Conservation (phyloP, 2,888 invertebrate species). For the Hirtodrosophila duncani region DNA sequence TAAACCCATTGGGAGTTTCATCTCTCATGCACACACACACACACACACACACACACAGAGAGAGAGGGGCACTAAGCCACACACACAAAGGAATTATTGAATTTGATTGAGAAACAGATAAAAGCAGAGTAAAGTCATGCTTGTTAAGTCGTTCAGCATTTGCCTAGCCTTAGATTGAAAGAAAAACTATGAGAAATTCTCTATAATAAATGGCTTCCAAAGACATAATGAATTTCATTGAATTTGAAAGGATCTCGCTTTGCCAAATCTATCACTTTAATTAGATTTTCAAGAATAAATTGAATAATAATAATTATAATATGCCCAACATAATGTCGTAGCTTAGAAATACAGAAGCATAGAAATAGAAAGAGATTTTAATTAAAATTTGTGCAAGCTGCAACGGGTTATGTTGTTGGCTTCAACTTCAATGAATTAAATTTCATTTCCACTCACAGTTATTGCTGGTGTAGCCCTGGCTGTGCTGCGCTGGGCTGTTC, state of each 20-base stretch:
- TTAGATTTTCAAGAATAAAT: slow-evolving; percentile 43
- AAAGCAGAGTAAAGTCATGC: slow-evolving; percentile 18
- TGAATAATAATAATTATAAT: slow-evolving; percentile 53
- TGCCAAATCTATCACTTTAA: slow-evolving; percentile 63
- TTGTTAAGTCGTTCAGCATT: slow-evolving; percentile 45
- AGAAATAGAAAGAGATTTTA: slow-evolving; percentile 66
- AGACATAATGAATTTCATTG: slow-evolving; percentile 49
- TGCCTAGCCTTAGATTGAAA: slow-evolving; percentile 33
- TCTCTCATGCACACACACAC: not conserved
- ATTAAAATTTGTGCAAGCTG: slow-evolving; percentile 68
- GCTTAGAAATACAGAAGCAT: slow-evolving; percentile 43
- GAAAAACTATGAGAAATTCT: slow-evolving; percentile 14
- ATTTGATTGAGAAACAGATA: slow-evolving; percentile 16
- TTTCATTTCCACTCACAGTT: slow-evolving; percentile 54
- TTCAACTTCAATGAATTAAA: slow-evolving; percentile 67
- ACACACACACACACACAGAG: not conserved
- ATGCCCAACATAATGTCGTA: slow-evolving; percentile 42
- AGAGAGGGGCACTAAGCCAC: not conserved
- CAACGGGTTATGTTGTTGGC: slow-evolving; percentile 48
- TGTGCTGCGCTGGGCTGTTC: slow-evolving; percentile 25
- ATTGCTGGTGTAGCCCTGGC: slow-evolving; percentile 4
- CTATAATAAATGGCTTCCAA: slow-evolving; percentile 48
- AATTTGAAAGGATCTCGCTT: slow-evolving; percentile 22
- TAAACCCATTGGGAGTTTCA: slow-evolving; percentile 19
- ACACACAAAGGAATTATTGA: slow-evolving; percentile 25